Evolutionary conservation across 1,140 invertebrate genomes (phyloP), one percentile per base, ranked within the genome.

Genomic region (Neodiprion fabricii): DNA sequence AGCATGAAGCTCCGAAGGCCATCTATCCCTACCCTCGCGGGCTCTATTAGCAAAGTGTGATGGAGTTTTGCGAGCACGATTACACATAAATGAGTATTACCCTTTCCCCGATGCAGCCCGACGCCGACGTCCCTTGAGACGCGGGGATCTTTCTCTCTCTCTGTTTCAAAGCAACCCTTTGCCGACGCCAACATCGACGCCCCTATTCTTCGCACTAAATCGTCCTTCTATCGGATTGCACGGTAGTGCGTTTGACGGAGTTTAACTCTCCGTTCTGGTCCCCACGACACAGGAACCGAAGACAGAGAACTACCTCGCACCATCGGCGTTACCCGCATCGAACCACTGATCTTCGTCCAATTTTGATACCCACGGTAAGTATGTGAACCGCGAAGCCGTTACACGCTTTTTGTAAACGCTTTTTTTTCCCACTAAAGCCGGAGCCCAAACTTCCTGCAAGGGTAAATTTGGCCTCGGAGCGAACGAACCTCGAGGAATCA

Each of bases 41-140:
- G 84, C 85, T 87, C 87, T 89, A 89, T 89, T 89, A 89, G 87
- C 84, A 88, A 88, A 89, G 86, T 88, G 87, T 88, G 87, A 89
- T 89, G 86, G 86, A 88, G 87, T 88, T 89, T 89, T 88, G 87
- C 85, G 85, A 89, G 87, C 86, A 84, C 87, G 87, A 89, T 89
- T 88, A 89, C 87, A 88, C 86, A 82, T 85, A 85, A 88, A 89
- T 87, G 87, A 87, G 85, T 87, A 88, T 87, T 87, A 89, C 82
- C 84, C 84, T 81, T 74, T 49, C 70, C 17, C 0, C 70, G 2
- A 9, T 61, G n/a, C 11, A 61, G 53, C 9, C 53, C 53, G 53
- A 61, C n/a, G 53, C 53, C 53, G 28, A 61, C 11, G 53, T 61
- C 53, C 53, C 53, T 61, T 9, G 53, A 61, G 53, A 61, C 53